Evolutionary conservation across 2,888 invertebrate species (phyloP).

Genomic region (Formica aserva): DNA sequence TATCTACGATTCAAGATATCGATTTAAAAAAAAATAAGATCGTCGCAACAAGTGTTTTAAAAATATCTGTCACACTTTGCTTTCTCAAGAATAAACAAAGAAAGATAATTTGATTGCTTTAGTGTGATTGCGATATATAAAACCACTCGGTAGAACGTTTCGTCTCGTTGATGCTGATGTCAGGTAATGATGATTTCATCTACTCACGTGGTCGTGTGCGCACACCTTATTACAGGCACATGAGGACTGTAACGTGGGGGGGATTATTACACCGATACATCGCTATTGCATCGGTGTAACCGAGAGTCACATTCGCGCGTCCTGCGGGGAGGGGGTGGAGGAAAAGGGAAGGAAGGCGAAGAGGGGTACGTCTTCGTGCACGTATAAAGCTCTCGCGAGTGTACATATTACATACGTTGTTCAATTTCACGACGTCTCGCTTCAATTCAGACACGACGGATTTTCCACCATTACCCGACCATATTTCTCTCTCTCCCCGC

Average conservation of each 20-base stretch:
- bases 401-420: conserved; percentile 84
- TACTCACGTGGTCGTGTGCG: not conserved
- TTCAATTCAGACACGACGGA: conserved; percentile 83
- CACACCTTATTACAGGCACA: not conserved
- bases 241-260: not conserved
- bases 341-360: not conserved
- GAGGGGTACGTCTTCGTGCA: conserved; percentile 59
- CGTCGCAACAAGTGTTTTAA: conserved; percentile 14
- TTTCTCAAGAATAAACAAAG: not conserved
- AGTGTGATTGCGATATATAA: not conserved
- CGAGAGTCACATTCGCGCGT: conserved; percentile 53
- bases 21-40: not conserved
- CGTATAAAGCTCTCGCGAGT: conserved; percentile 67
- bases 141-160: not conserved
- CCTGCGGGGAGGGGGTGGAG: conserved; percentile 8
- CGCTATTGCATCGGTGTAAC: conserved; percentile 6
- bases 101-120: not conserved
- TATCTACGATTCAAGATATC: not conserved
- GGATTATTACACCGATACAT: conserved; percentile 29
- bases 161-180: not conserved
- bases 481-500: conserved; percentile 74
- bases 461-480: conserved; percentile 83
- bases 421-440: conserved; percentile 85
- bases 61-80: not conserved
- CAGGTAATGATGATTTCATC: conserved; percentile 28